Conservation (phyloP, 1,140 invertebrate species). For the Danaus melanippus region DNA sequence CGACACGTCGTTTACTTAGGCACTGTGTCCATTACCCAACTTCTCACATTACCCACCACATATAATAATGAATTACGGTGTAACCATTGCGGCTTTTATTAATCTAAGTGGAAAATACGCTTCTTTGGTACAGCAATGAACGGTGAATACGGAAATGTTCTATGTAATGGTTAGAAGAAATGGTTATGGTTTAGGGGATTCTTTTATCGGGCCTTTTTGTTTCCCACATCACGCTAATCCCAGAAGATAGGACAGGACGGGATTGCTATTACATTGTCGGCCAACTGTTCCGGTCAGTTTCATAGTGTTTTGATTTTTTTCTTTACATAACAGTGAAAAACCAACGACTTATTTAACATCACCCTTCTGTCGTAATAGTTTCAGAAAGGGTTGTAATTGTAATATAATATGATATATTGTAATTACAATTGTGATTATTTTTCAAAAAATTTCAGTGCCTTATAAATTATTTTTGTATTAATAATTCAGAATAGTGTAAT, state of each 20-base stretch:
- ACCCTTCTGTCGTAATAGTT: no score
- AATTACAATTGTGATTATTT: background rate
- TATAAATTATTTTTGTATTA: background rate
- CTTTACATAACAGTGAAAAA: slow-evolving; percentile 1
- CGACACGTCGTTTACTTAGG: slow-evolving; percentile 21
- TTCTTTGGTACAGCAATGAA: no score
- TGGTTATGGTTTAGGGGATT: slow-evolving; percentile 3
- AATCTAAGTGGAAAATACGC: background rate
- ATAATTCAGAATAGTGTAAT: slow-evolving; percentile 3
- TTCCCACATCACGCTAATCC: slow-evolving; percentile 18
- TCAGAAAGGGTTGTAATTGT: background rate
- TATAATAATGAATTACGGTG: background rate
- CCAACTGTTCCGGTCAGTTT: slow-evolving; percentile 10
- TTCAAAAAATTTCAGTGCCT: slow-evolving; percentile 1
- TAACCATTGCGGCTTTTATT: slow-evolving; percentile 11
- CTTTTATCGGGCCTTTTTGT: slow-evolving; percentile 14
- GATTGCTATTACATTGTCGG: slow-evolving; percentile 10
- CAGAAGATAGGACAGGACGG: slow-evolving; percentile 6
- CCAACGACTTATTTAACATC: background rate
- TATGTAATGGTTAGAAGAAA: slow-evolving; percentile 2
- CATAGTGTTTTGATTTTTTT: slow-evolving; percentile 9
- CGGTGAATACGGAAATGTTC: background rate
- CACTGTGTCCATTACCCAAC: slow-evolving; percentile 4
- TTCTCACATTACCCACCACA: slow-evolving; percentile 1
- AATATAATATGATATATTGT: no score